phyloP scores from a whole-genome alignment of 2,888 invertebrate species.

The Pharmacophagus antenor region DNA sequence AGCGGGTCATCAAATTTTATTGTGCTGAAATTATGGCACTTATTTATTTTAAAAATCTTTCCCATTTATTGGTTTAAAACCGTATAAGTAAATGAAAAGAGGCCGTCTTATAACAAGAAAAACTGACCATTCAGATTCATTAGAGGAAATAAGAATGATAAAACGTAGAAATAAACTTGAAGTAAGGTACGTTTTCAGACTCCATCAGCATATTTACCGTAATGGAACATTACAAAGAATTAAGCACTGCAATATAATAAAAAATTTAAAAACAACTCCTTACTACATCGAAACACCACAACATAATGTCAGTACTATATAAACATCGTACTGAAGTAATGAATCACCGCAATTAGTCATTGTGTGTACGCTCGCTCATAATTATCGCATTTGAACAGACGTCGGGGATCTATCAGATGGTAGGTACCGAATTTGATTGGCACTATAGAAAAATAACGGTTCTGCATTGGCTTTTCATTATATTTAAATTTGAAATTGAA shows the following conservation, averaged over 20 bases:
- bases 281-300: conserved; percentile 3
- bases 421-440: no score
- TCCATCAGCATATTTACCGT: no score
- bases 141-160: no score
- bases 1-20: conserved; percentile 17
- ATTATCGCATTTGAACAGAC: neutral
- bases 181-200: no score
- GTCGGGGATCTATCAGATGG: neutral
- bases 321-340: conserved; percentile 18
- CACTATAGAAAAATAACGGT: no score
- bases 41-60: neutral
- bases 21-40: conserved; percentile 12
- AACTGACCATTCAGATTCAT: neutral
- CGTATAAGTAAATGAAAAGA: neutral
- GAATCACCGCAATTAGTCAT: conserved; percentile 26
- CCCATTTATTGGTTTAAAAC: neutral
- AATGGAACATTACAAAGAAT: no score
- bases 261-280: neutral
- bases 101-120: neutral
- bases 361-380: neutral
- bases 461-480: no score
- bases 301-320: conserved; percentile 12
- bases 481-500: no score
- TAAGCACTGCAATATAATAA: no score
- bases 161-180: no score